Base-by-base conservation (phyloP, 2,888 invertebrate genomes). In the Candidula unifasciata region DNA sequence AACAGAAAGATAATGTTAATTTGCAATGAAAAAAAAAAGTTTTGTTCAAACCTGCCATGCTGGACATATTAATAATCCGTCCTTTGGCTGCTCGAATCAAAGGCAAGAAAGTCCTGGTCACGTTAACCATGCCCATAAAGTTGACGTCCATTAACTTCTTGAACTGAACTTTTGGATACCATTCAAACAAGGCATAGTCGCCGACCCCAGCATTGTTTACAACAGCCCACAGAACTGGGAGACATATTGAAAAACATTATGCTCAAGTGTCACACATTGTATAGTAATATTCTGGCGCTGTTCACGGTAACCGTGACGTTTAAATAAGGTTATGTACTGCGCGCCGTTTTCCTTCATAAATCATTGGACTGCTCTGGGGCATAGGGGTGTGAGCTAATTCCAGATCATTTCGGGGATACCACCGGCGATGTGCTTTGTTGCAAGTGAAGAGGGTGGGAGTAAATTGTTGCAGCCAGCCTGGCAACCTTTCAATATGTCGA, bases 201-300 rank as follows among this genome's bases (percentile, higher is more conserved):
- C 80, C 80, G 35, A 86, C 52, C 0, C 86, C 86, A 8, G 86
- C 86, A 21, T 86, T 86, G 81, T 83, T 86, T 13, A 86, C 83
- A 30, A 86, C 77, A 3, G 71, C 83, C 81, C 86, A 86, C 24
- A 86, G 57, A 27, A 80, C 86, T 86, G 86, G 1, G 68, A 73
- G 18, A 24, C 44, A 44, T 6, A 44, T 44, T 44, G 44, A 6
- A 44, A n/a, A 44, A 44, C 44, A 44, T 44, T 44, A 44, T 6
- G 44, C 8, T 44, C 44, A 44, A 10, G 21, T 60, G 21, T 24
- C 21, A 54, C 54, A 54, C 10, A 13, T 54, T 54, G 18, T 54
- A 13, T 54, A 18, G 18, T 54, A 54, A 54, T 54, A 13, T 54
- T 54, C 54, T 54, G 10, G 10, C 54, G 54, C 13, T 13, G 18